Conservation (phyloP, 1,140 invertebrate genomes). For the Idris sp. region DNA sequence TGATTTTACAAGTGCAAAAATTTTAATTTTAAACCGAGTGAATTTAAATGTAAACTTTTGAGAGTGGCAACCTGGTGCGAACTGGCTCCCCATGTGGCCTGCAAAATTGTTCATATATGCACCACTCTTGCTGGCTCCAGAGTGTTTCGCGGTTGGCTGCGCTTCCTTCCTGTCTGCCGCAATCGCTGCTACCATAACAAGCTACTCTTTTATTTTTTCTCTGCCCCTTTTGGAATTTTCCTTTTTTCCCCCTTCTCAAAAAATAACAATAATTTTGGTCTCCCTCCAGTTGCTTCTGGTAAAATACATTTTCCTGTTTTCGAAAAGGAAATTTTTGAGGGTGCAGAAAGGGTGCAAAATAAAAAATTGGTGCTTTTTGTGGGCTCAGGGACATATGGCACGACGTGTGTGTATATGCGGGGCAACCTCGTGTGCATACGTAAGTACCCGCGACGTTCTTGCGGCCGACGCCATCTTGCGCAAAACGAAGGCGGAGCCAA, state of each 20-base stretch:
- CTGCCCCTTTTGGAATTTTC: conserved; percentile 7
- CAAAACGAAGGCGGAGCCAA: conserved; percentile 78
- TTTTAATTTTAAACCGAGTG: too few species aligned
- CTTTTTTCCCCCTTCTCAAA: conserved; percentile 16
- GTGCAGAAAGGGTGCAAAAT: too few species aligned
- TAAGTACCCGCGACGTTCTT: conserved; percentile 39
- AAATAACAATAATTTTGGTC: too few species aligned
- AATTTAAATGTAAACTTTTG: too few species aligned
- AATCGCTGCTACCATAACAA: conserved; percentile 57
- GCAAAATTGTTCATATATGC: conserved; percentile 73
- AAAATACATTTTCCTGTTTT: conserved; percentile 22
- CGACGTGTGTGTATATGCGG: conserved; percentile 21
- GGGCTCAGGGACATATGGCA: conserved; percentile 1
- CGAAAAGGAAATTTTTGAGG: too few species aligned
- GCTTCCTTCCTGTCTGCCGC: conserved; percentile 77
- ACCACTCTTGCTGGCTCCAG: conserved; percentile 72
- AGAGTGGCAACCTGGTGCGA: conserved; percentile 33
- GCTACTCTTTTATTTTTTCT: conserved; percentile 27
- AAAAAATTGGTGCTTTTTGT: too few species aligned
- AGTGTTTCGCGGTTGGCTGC: conserved; percentile 76
- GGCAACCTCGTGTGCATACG: conserved; percentile 25
- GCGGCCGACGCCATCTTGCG: conserved; percentile 76
- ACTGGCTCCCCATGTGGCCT: conserved; percentile 65
- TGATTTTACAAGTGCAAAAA: too few species aligned
- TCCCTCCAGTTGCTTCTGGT: too few species aligned